phyloP scores from a whole-genome alignment of 2,797 vertebrate genomes.

The Sternarchorhynchus goeldii region DNA sequence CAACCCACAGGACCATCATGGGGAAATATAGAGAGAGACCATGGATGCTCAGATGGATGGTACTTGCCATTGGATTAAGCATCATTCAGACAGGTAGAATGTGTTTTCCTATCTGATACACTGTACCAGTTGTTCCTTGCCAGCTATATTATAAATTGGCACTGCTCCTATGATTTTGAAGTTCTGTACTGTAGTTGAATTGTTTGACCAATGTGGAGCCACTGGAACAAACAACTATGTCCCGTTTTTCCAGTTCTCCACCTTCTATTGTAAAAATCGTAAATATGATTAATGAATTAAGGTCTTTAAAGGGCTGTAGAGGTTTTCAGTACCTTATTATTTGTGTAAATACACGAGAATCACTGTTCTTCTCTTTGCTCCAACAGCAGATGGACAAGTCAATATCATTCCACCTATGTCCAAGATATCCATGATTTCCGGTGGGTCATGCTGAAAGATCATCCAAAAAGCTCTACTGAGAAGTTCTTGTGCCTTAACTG shows the following conservation, averaged over 20 bases:
- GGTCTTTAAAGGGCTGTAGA: conserved; percentile 13
- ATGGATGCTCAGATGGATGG: conserved; percentile 63
- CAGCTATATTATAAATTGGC: not conserved
- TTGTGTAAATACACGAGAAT: conserved; percentile 27
- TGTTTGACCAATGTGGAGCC: conserved; percentile 37
- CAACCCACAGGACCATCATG: conserved; percentile 56
- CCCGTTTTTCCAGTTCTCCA: conserved; percentile 35
- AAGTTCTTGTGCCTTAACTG: not conserved
- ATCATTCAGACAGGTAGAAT: conserved; percentile 61
- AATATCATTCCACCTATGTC: conserved; percentile 52
- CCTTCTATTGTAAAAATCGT: conserved; percentile 30
- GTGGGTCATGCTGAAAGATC: conserved; percentile 47
- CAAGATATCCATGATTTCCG: conserved; percentile 56
- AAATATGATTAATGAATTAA: conserved; percentile 44
- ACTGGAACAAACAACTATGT: not conserved
- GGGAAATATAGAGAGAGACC: conserved; percentile 39
- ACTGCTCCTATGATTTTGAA: not conserved
- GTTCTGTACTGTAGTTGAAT: not conserved
- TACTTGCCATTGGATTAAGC: conserved; percentile 54
- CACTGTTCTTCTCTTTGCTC: conserved; percentile 13
- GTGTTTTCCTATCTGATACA: not conserved
- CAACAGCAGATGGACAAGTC: conserved; percentile 54
- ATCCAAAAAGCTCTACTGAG: not conserved
- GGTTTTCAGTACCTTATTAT: not conserved
- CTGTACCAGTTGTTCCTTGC: not conserved